Base-by-base conservation (phyloP, 2,113 vertebrate genomes). In the Urocolius indicus region DNA sequence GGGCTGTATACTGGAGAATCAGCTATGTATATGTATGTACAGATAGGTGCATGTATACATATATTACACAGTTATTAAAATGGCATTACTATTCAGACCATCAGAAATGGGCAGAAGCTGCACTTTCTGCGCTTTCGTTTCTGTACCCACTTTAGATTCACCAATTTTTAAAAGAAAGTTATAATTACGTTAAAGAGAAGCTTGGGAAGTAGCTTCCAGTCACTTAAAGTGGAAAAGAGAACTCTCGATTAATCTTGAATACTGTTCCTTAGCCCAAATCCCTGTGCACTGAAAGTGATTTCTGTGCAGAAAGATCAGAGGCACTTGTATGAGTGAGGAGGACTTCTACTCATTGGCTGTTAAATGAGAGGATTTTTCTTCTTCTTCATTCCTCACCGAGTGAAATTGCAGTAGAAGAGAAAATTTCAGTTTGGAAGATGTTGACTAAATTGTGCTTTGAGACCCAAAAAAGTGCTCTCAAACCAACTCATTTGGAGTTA, bases 381-480 rank as follows among this genome's bases (percentile, higher is more conserved):
- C n/a, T n/a, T n/a, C n/a, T 43, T 18, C n/a, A n/a, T 16, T 43
- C 16, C 68, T 61, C 66, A 13, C 20, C 43, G 46, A 29, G 30
- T 49, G 30, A 66, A 66, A 49, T 69, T 74, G 63, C 0, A 2
- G 6, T 38, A 21, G 5, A 76, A 80, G 76, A 13, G 4, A 9
- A 24, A 54, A 23, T 13, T 27, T 17, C 22, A n/a, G 32, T 82
- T 72, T 66, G 16, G 5, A 6, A 52, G 21, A 6, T 55, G 21
- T 82, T 93, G 32, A 55, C 22, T 87, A 58, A 12, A 18, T 91
- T 54, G n/a, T n/a, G n/a, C n/a, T n/a, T n/a, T n/a, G n/a, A n/a
- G n/a, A n/a, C n/a, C n/a, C n/a, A n/a, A n/a, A n/a, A n/a, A 58
- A 58, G 24, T 63, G n/a, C 43, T 87, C 87, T 90, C 32, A 79